Evolutionary conservation across 2,888 invertebrate species (phyloP).

Genomic region (Clivina fossor): DNA sequence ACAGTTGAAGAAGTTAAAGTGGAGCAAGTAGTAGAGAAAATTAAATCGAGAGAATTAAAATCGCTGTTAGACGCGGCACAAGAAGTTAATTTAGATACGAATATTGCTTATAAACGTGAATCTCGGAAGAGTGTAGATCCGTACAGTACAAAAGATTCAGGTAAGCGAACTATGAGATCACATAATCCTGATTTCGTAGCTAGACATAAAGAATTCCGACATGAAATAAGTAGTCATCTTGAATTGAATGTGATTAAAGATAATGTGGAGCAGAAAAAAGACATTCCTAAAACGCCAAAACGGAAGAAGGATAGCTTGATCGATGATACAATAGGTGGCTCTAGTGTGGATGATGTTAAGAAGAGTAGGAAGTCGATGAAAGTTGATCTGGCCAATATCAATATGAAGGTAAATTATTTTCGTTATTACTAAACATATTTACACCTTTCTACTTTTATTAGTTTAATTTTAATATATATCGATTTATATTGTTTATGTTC

Average conservation of each 20-base stretch:
- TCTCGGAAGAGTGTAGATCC: constrained; percentile 51
- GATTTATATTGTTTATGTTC: too few relatives aligned
- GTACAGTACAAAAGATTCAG: constrained; percentile 6
- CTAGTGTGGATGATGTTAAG: constrained; percentile 38
- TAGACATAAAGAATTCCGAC: constrained; percentile 63
- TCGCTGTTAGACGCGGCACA: constrained; percentile 67
- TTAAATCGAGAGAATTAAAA: constrained; percentile 57
- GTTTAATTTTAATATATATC: too few relatives aligned
- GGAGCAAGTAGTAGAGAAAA: constrained; percentile 23
- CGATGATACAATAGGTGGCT: constrained; percentile 40
- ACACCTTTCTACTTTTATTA: too few relatives aligned
- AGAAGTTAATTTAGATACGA: constrained; percentile 65
- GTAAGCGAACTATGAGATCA: constrained; percentile 60
- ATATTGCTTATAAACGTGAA: constrained; percentile 53
- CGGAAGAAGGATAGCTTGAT: constrained; percentile 44
- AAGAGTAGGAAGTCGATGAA: constrained; percentile 39
- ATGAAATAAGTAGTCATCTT: constrained; percentile 56
- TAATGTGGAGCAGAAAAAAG: constrained; percentile 43
- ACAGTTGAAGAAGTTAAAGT: constrained; percentile 4
- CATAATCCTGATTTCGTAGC: constrained; percentile 66
- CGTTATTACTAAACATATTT: too few relatives aligned
- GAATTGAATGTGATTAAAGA: constrained; percentile 39
- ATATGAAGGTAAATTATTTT: constrained; percentile 39
- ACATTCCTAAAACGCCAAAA: constrained; percentile 44
- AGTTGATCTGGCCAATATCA: constrained; percentile 38